A percentile compares a stretch with the other conserved stretches of the same genome.
Evolutionary conservation across 2,113 vertebrate species (phyloP).

Genomic region (Corvus hawaiiensis): DNA sequence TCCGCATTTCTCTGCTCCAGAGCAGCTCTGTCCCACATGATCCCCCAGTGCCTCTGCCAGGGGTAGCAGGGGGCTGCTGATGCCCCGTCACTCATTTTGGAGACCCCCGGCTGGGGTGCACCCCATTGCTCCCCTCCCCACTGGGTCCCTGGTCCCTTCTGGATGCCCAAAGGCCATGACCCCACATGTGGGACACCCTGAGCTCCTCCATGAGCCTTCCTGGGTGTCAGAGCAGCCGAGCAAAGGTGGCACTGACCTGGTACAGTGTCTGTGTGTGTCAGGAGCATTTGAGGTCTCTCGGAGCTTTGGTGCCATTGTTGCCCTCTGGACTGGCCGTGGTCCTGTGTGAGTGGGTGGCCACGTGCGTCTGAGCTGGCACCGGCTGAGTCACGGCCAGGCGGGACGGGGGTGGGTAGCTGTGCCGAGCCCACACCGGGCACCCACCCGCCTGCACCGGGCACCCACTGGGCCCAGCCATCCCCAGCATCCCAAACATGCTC

Average conservation of each 20-base stretch:
- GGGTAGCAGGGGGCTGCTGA: not conserved
- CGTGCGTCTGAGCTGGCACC: fast-evolving
- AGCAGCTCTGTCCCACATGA: not conserved
- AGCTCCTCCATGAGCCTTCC: not conserved
- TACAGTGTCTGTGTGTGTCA: not conserved
- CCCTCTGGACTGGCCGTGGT: not conserved
- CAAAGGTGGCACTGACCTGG: not conserved
- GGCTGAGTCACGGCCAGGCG: not conserved
- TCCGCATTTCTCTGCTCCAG: not conserved
- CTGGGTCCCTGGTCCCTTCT: not conserved
- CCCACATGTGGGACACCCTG: not conserved
- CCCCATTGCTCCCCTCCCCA: not conserved
- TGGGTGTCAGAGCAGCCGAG: fast-evolving
- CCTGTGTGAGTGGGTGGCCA: fast-evolving
- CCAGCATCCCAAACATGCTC: conserved; percentile 19
- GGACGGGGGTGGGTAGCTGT: not conserved
- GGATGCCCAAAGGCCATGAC: fast-evolving
- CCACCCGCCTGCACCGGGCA: not conserved
- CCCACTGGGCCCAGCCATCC: not conserved
- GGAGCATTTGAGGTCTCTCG: fast-evolving
- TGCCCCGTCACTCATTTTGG: not conserved
- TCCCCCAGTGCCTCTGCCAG: not conserved
- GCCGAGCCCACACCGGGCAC: not conserved
- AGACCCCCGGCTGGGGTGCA: fast-evolving
- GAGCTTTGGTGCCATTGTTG: fast-evolving